Conservation (phyloP, 2,113 vertebrate species). For the Aphyosemion australe region DNA sequence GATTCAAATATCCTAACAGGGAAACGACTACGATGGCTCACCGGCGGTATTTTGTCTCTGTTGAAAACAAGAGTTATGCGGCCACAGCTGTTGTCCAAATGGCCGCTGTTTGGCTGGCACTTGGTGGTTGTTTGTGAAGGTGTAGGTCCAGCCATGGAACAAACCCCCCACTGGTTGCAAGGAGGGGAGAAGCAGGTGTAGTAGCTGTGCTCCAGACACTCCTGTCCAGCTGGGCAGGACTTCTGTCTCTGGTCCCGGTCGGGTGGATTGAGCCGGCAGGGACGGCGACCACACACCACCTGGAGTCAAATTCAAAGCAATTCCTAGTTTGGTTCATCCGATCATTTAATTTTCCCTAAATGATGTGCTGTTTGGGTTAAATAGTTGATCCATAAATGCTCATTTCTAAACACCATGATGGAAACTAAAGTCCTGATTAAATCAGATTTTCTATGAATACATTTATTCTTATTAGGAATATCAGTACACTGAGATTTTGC, state of each 20-base stretch:
- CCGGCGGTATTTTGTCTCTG: slow-evolving; percentile 87
- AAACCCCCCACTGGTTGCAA: slow-evolving; percentile 89
- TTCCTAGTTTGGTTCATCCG: neutral
- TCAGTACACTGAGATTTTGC: no score
- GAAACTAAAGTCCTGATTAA: no score
- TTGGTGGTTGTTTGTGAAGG: slow-evolving; percentile 75
- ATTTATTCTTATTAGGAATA: no score
- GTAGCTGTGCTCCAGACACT: slow-evolving; percentile 82
- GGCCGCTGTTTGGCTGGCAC: slow-evolving; percentile 86
- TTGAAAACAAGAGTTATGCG: slow-evolving; percentile 91
- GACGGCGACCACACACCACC: slow-evolving; percentile 91
- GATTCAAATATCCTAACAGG: neutral
- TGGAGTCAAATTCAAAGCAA: slow-evolving; percentile 49
- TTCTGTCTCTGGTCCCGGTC: slow-evolving; percentile 37
- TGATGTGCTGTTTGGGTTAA: no score
- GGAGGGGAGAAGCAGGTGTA: slow-evolving; percentile 91
- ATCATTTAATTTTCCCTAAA: no score
- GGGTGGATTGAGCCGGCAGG: slow-evolving; percentile 79
- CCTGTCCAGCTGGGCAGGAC: slow-evolving; percentile 83
- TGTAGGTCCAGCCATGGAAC: slow-evolving; percentile 77
- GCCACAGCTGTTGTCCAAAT: slow-evolving; percentile 92
- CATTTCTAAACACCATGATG: no score
- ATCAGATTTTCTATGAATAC: no score
- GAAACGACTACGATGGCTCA: slow-evolving; percentile 60
- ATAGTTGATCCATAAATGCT: no score